Evolutionary conservation across 2,888 invertebrate genomes (phyloP), one percentile per base, ranked within the genome.

Genomic region (Scaptomyza polygonia): DNA sequence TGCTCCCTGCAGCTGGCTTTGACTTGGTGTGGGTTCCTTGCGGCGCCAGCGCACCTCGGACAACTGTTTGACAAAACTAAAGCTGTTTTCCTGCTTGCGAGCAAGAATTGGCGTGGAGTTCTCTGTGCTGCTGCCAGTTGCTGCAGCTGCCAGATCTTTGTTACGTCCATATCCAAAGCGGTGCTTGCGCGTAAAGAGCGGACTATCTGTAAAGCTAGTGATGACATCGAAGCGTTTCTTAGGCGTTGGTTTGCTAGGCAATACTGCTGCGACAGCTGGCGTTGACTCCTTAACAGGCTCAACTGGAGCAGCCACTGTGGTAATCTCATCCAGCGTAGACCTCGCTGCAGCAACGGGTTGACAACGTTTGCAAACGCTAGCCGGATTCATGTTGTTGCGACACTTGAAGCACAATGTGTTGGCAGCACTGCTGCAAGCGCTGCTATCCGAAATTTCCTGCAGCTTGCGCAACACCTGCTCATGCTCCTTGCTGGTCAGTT

Each of bases 201-300:
- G 92, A 79, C 92, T 92, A 59, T 92, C 92, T 11, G 92, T 91
- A 65, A 91, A 92, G 79, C 92, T 92, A 30, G 91, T 92, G 64
- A 92, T 91, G 40, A 91, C 91, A 85, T 92, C 92, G 55, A 91
- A 89, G 65, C 90, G 91, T 73, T 91, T 91, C 64, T 89, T 91
- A 2, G 85, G 77, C 32, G 85, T 56, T 4, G 83, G 59, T 45
- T 83, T 86, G 40, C 40, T 52, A 11, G 51, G 66, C 12, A 64
- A 45, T 6, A 48, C 36, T 3, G 32, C 66, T 2, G 57, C 16
- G 6, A 78, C 39, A 0, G 67, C 9, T 6, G 52, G 11, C 0
- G 39, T 21, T 11, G 29, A 18, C 44, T 74, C 85, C 32, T 78
- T 78, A 34, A 21, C 39, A 3, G 73, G 72, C 47, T 86, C 36